These are phyloP conservation scores for Felis catus DNA, from an alignment of 2,113 vertebrate genomes.

Conservation along the genomic window DNA sequence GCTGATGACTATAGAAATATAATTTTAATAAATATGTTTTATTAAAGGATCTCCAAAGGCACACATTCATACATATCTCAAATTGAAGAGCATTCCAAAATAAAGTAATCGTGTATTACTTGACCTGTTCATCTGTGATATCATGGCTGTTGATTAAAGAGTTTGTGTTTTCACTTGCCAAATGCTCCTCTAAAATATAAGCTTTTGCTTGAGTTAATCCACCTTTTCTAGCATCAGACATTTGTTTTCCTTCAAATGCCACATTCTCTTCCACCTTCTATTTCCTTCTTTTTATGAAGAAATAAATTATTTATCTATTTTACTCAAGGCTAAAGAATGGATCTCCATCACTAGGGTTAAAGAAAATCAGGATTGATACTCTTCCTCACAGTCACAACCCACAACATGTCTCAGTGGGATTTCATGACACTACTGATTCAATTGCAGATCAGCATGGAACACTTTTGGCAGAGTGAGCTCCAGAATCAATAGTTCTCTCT, in stretches of 20 bases:
- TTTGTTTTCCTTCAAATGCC: not conserved
- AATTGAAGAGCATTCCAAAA: not conserved
- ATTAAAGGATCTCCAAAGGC: not conserved
- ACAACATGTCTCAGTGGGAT: slow-evolving; percentile 41
- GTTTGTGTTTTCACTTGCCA: not conserved
- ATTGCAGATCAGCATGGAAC: slow-evolving; percentile 51
- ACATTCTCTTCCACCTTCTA: not conserved
- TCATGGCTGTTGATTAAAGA: not conserved
- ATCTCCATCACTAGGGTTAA: not conserved
- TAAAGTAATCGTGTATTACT: not conserved
- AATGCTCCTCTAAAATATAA: not conserved
- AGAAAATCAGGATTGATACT: not conserved
- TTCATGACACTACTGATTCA: slow-evolving; percentile 44
- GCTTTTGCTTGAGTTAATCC: not conserved
- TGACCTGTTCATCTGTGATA: not conserved
- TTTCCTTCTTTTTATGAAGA: slow-evolving; percentile 32
- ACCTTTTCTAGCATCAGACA: not conserved
- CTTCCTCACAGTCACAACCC: not conserved
- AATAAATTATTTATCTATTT: not conserved
- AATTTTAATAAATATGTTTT: not conserved
- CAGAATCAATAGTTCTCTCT: not conserved
- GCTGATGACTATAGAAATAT: not conserved
- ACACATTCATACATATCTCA: not conserved
- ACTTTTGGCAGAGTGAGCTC: not conserved
- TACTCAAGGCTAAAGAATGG: not conserved